phyloP scores from a whole-genome alignment of 2,888 invertebrate species.

The Willowsia nigromaculata region DNA sequence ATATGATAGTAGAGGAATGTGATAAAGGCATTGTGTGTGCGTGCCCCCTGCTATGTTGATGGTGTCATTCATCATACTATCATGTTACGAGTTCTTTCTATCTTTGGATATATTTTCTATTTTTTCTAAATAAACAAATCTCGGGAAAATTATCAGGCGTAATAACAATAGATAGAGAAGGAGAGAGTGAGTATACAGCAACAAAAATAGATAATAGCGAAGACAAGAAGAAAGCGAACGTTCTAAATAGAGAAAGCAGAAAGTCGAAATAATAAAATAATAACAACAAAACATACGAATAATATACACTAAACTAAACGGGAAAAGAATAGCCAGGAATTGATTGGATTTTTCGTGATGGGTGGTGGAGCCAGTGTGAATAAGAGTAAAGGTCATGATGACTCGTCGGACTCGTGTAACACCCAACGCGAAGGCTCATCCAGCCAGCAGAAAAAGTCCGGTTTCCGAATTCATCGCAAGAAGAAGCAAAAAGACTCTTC shows the following conservation, averaged over 20 bases:
- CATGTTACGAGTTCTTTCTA: conserved; percentile 1
- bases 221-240: not conserved
- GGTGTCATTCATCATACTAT: conserved; percentile 23
- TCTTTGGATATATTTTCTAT: not conserved
- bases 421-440: conserved; percentile 70
- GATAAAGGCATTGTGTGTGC: not conserved
- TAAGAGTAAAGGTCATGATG: conserved; percentile 77
- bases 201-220: not conserved
- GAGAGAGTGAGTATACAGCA: not conserved
- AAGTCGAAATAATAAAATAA: not conserved
- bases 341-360: conserved; percentile 74
- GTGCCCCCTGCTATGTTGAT: conserved; percentile 1
- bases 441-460: conserved; percentile 76
- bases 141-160: not conserved
- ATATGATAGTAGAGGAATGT: not conserved
- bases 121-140: conserved; percentile 18
- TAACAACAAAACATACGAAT: not conserved
- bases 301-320: not conserved
- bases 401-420: conserved; percentile 75
- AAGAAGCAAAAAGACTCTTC: conserved; percentile 76
- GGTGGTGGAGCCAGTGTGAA: conserved; percentile 78
- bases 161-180: not conserved
- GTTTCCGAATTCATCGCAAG: conserved; percentile 76
- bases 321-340: conserved; percentile 9
- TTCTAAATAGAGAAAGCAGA: not conserved